Base-by-base conservation (phyloP, 2,797 vertebrate species). In the Protonibea diacanthus region DNA sequence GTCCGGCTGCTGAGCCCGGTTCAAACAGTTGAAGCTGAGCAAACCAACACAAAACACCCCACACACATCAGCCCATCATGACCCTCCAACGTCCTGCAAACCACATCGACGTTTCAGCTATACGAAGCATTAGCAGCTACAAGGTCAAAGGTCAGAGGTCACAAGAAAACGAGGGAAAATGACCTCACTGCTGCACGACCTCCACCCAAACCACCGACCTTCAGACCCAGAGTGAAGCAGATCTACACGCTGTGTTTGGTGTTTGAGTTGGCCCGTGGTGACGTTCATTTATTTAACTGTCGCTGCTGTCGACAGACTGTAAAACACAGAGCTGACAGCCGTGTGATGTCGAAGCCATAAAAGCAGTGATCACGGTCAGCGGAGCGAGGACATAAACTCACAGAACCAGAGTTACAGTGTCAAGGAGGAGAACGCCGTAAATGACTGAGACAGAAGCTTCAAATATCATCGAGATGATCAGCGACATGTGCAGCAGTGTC, bases 351-450 rank as follows among this genome's bases (percentile, higher is more conserved):
- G 3, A n/a, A 45, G 40, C 3, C 21, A 25, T 40, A 40, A 40
- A 44, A 42, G n/a, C 65, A n/a, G 33, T 10, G 15, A 25, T 42
- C 49, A 20, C 10, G 13, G 65, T 4, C 21, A 14, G 18, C 40
- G 9, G 58, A 47, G 57, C 3, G 33, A 3, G 38, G 45, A 55
- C 15, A 13, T 18, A 12, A 40, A 49, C 27, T 13, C 27, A 52
- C 0, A 62, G 9, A 40, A 5, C 13, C 42, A 23, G 11, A 15
- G 27, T 62, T 27, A 29, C 12, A 21, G 20, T 4, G 23, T 2
- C 44, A 0, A 18, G 17, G 0, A 12, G 11, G 0, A 3, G 2
- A 6, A 4, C 23, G 5, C 42, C 6, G 21, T 17, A 10, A 44
- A 25, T 18, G 0, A 61, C 14, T 29, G 29, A 8, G 33, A 33